These are phyloP conservation scores for Pagetopsis macropterus DNA, from an alignment of 2,797 vertebrate species.

Conservation along the genomic window DNA sequence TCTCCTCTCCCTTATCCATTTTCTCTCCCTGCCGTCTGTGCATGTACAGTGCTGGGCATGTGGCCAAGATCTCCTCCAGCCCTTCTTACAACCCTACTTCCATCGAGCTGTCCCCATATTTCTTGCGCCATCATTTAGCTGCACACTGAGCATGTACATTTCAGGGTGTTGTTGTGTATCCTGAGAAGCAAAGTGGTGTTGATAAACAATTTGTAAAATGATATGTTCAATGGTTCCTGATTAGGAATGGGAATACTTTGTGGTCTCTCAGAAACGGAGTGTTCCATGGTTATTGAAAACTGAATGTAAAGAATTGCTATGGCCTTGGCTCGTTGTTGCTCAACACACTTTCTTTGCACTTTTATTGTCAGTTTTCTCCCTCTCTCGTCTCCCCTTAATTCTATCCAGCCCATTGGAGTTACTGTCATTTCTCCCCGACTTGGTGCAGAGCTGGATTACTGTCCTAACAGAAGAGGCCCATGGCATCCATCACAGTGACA, in stretches of 20 bases:
- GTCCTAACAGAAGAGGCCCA: conserved; percentile 25
- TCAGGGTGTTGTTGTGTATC: conserved; percentile 16
- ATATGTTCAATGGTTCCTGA: background rate
- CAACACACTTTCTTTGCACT: background rate
- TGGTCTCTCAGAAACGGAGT: background rate
- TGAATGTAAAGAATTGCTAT: background rate
- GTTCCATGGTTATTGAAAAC: background rate
- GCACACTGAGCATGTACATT: conserved; percentile 8
- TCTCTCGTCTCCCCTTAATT: background rate
- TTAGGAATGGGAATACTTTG: background rate
- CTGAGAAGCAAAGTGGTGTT: conserved; percentile 1
- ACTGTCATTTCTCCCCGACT: conserved; percentile 27
- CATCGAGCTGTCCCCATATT: conserved; percentile 16
- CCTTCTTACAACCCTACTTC: conserved; percentile 30
- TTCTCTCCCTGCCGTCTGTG: conserved; percentile 42
- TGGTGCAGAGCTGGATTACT: conserved; percentile 44
- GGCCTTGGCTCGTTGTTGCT: background rate
- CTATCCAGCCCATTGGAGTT: conserved; percentile 4
- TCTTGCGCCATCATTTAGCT: conserved; percentile 34
- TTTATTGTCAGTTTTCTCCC: background rate
- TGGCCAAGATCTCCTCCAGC: conserved; percentile 52
- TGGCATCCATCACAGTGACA: conserved; percentile 46
- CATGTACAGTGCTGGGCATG: conserved; percentile 47
- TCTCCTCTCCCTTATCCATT: conserved; percentile 15
- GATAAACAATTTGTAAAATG: conserved; percentile 8